Evolutionary conservation across 2,888 invertebrate species (phyloP), one percentile per base, ranked within the genome.

Genomic region (Melipona bicolor): DNA sequence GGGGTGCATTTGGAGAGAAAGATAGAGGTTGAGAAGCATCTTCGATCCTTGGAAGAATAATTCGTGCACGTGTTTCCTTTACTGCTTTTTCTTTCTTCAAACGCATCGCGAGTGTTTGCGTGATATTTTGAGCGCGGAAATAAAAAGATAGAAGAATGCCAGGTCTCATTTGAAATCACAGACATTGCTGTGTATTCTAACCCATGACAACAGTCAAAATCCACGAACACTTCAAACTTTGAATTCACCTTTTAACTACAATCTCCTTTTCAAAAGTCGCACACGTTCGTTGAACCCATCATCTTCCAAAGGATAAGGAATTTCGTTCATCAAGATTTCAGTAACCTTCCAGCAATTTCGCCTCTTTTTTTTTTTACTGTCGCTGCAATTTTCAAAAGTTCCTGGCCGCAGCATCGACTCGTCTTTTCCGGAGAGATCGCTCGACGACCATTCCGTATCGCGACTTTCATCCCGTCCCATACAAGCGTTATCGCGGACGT

Each of bases 401-500:
- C 52, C 21, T 19, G 19, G 21, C 21, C 9, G 9, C 24, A 13
- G 32, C 50, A 27, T 59, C 49, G 24, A 49, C 27, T 50, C 21
- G 32, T 11, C n/a, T 50, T 32, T 32, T 50, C 4, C 15, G n/a
- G n/a, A 27, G 27, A 50, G n/a, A 62, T 62, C 56, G n/a, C 6
- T 50, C 43, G 15, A 17, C 15, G 43, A 27, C 36, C 61, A 13
- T 32, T n/a, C 5, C 43, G 56, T 68, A 49, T 76, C 49, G 56
- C 49, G 9, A 69, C 49, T 21, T 21, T n/a, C n/a, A 9, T n/a
- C 21, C 6, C 36, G 21, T 6, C 0, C 62, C 50, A 21, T 67
- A 17, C 50, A 59, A 32, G 36, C 65, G 59, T 74, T 50, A 78
- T 43, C 59, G 67, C 36, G 36, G 50, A 59, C 43, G 32, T 76